Evolutionary conservation across 2,797 vertebrate species (phyloP).

Genomic region (Squalus acanthias): DNA sequence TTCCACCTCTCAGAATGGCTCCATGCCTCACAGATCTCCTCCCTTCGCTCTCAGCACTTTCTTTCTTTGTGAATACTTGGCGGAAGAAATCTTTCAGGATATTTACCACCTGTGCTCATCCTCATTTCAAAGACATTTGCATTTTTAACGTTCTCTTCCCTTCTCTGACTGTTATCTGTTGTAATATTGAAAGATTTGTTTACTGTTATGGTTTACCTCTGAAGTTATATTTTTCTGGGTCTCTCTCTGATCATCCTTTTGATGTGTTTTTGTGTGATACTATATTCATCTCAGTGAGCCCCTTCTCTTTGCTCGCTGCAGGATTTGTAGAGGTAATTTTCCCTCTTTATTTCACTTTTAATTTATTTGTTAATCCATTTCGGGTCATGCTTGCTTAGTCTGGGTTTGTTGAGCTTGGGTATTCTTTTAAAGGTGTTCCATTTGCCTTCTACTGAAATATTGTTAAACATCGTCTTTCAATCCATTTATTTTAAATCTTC

Average conservation of each 20-base stretch:
- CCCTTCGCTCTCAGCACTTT: not conserved
- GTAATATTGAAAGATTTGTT: not conserved
- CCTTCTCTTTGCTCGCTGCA: not conserved
- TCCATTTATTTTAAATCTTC: not conserved
- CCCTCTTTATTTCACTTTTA: not conserved
- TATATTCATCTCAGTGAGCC: not conserved
- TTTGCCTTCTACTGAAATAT: not conserved
- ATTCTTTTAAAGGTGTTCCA: not conserved
- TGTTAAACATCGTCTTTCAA: not conserved
- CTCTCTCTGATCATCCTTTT: not conserved
- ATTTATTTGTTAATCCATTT: not conserved
- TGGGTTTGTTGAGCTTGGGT: not conserved
- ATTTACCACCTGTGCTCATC: not conserved
- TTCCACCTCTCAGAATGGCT: not conserved
- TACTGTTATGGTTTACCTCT: not conserved
- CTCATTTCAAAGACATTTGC: not conserved
- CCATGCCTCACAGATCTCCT: not conserved
- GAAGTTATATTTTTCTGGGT: not conserved
- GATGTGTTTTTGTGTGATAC: not conserved
- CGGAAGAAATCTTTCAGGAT: not conserved
- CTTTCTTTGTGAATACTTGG: not conserved
- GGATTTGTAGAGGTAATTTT: not conserved
- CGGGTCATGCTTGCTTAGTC: not conserved
- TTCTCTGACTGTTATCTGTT: not conserved
- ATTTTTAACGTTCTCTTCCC: not conserved